Percentiles rank a stretch among this genome's conserved stretches.
These are phyloP conservation scores for Rhizoglyphus robini DNA, from an alignment of 1,140 invertebrate species.

Conservation along the genomic window DNA sequence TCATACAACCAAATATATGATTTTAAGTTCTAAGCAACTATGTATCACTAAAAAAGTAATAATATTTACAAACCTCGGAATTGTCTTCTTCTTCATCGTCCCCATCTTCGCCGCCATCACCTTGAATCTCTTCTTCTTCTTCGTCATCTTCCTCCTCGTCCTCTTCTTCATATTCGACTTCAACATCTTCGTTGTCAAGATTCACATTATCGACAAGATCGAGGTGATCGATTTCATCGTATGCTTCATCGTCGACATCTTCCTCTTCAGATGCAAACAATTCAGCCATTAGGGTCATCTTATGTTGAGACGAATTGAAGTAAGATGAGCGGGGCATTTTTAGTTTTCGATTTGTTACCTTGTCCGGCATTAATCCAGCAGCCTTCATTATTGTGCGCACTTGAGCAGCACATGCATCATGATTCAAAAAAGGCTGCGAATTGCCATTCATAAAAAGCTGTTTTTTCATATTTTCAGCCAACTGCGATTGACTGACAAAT, in stretches of 20 bases:
- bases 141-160: not conserved
- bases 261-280: constrained; percentile 19
- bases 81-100: not conserved
- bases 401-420: not conserved
- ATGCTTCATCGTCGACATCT: constrained; percentile 2
- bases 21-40: not conserved
- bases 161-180: not conserved
- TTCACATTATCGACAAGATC: not conserved
- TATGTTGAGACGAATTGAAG: not conserved
- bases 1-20: too few species aligned
- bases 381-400: not conserved
- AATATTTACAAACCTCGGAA: constrained; percentile 3
- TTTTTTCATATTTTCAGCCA: not conserved
- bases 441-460: not conserved
- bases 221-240: not conserved
- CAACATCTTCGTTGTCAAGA: not conserved
- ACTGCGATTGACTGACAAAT: not conserved
- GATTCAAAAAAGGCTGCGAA: not conserved
- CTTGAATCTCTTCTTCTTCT: not conserved
- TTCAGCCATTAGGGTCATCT: constrained; percentile 13
- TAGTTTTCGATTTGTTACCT: not conserved
- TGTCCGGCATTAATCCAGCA: not conserved
- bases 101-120: not conserved
- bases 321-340: not conserved
- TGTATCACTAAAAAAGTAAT: not conserved